Conservation (phyloP, 2,113 vertebrate species). For the Nyctereutes procyonoides region DNA sequence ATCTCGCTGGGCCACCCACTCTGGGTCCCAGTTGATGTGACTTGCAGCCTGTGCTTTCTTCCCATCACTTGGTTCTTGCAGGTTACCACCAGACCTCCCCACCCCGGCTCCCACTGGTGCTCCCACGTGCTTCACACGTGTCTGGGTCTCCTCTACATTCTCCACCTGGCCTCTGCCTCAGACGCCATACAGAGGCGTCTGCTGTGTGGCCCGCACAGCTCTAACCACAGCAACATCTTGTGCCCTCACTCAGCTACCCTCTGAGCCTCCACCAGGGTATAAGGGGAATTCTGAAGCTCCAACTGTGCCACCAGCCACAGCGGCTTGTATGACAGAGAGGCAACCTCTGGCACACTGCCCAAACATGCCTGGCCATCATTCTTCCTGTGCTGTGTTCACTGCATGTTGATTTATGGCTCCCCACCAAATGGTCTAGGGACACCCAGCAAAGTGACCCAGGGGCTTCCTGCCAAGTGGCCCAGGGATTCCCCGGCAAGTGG, state of each 20-base stretch:
- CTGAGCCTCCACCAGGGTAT: background rate
- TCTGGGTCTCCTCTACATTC: background rate
- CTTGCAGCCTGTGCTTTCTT: background rate
- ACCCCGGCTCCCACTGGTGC: background rate
- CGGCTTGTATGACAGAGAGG: background rate
- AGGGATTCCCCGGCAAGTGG: too few species aligned
- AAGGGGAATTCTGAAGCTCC: background rate
- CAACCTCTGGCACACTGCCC: background rate
- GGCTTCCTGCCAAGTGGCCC: too few species aligned
- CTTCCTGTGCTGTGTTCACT: background rate
- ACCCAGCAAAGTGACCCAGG: too few species aligned
- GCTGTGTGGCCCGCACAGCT: fast-evolving
- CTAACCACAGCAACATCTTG: background rate
- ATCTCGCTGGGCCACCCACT: too few species aligned
- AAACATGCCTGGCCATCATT: background rate
- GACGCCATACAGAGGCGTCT: background rate
- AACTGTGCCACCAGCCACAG: background rate
- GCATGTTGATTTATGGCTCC: background rate
- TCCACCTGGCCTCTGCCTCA: background rate
- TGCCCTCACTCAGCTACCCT: background rate
- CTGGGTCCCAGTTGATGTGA: too few species aligned
- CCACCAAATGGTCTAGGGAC: background rate
- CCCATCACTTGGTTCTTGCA: background rate
- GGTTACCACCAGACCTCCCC: background rate
- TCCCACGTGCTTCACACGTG: background rate